These are phyloP conservation scores for Entomobrya multifasciata DNA, from an alignment of 2,888 invertebrate species.

Conservation along the genomic window DNA sequence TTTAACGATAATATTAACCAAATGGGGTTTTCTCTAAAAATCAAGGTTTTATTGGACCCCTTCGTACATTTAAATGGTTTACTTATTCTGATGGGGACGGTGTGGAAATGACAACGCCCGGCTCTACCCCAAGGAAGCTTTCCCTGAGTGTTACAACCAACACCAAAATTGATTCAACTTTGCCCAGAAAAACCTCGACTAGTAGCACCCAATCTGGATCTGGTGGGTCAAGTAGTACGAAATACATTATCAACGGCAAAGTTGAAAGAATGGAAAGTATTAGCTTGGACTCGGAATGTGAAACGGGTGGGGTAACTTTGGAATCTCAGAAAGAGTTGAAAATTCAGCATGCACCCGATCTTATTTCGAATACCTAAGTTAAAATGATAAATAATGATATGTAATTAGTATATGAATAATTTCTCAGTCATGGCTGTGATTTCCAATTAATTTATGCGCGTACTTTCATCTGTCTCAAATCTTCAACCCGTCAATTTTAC, in stretches of 20 bases:
- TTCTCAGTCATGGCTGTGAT: neutral
- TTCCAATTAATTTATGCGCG: too few relatives aligned
- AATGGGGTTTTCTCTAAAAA: too few relatives aligned
- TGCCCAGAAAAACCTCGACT: conserved; percentile 53
- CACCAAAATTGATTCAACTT: conserved; percentile 50
- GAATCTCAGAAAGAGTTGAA: neutral
- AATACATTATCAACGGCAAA: conserved; percentile 13
- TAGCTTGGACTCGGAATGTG: conserved; percentile 47
- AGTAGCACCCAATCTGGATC: conserved; percentile 24
- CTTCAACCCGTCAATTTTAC: too few relatives aligned
- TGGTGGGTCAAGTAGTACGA: neutral
- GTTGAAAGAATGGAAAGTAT: conserved; percentile 42
- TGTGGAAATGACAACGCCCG: too few relatives aligned
- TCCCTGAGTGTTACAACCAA: conserved; percentile 55
- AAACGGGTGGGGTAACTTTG: neutral
- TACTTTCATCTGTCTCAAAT: too few relatives aligned
- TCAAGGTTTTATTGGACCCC: conserved; percentile 48
- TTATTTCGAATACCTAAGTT: conserved; percentile 3
- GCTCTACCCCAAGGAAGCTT: conserved; percentile 25
- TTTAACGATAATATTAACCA: neutral
- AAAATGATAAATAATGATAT: neutral
- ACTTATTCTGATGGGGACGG: conserved; percentile 55
- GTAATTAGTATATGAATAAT: neutral
- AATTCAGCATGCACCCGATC: conserved; percentile 37
- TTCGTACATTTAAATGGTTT: conserved; percentile 48